Base-by-base conservation (phyloP, 2,888 invertebrate genomes). In the Alcis repandata region DNA sequence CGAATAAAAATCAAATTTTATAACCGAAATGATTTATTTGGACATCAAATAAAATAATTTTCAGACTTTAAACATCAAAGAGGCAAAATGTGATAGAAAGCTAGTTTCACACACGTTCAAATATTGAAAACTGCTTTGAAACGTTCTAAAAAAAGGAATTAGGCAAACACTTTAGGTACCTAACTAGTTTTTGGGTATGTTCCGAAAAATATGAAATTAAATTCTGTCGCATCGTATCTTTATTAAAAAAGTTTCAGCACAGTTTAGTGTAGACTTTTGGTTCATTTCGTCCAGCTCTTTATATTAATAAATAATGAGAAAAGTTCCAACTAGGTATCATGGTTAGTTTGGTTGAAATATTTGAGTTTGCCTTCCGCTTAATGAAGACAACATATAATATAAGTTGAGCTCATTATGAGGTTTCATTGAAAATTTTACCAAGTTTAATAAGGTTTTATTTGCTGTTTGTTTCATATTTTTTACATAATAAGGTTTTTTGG, bases 241-340 rank as follows among this genome's bases (percentile, higher is more conserved):
- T 79, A 79, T 79, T 78, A 79, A 79, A 79, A 79, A 79, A 79
- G 72, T 79, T 79, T 75, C 71, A 57, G 70, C 63, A 61, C 64
- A 67, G 71, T 64, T 64, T 59, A 69, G 68, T 67, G 68, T 66
- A 51, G 67, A 58, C 68, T 75, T 71, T 74, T 59, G 68, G 67
- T 51, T 51, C 45, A 56, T 54, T 59, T 51, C 49, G 72, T 77
- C 77, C 76, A 69, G 70, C 67, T 76, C 71, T 77, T 80, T 71
- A 73, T 78, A 79, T 79, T 81, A 77, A 80, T 73, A 73, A 71
- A 69, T 76, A 76, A 75, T 72, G 71, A 73, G 73, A 72, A 74
- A 78, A 77, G 68, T 77, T 74, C 48, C 20, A 19, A 40, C 52
- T 51, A 43, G 62, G 8, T 45, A 56, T 32, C 36, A 51, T 36